These are phyloP conservation scores for Sialis lutaria DNA, from an alignment of 2,888 invertebrate genomes.

Conservation along the genomic window DNA sequence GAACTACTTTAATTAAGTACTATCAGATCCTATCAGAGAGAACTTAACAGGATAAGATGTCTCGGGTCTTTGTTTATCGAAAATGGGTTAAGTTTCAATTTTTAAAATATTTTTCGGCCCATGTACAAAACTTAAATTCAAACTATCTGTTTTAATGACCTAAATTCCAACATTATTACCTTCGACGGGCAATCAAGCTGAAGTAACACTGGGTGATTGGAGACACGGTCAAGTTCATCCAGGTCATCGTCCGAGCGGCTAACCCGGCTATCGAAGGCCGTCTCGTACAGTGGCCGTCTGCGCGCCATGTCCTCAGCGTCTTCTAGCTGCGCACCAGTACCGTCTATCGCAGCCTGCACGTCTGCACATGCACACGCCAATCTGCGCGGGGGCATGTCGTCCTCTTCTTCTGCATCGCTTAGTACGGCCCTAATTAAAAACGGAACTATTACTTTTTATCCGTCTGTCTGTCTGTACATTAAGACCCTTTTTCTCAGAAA, in stretches of 20 bases:
- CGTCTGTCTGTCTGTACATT: too few relatives aligned
- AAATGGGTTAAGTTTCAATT: too few relatives aligned
- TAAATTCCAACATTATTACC: slow-evolving; percentile 8
- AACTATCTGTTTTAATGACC: too few relatives aligned
- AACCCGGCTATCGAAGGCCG: slow-evolving; percentile 77
- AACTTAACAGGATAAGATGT: too few relatives aligned
- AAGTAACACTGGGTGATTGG: slow-evolving; percentile 59
- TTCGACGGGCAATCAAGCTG: slow-evolving; percentile 21
- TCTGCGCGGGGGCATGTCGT: slow-evolving; percentile 59
- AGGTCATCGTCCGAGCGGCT: slow-evolving; percentile 64
- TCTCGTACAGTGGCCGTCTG: slow-evolving; percentile 68
- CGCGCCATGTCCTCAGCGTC: slow-evolving; percentile 37
- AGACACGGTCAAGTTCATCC: slow-evolving; percentile 64
- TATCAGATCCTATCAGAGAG: too few relatives aligned
- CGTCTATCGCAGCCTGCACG: slow-evolving; percentile 32
- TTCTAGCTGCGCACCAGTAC: slow-evolving; percentile 29
- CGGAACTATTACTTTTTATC: too few relatives aligned
- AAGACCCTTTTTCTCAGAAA: too few relatives aligned
- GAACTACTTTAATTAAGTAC: too few relatives aligned
- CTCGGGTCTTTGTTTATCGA: too few relatives aligned
- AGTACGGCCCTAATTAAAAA: background rate
- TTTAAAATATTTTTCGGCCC: too few relatives aligned
- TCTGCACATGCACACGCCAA: slow-evolving; percentile 50
- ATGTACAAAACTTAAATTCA: too few relatives aligned
- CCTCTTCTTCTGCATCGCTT: slow-evolving; percentile 22